phyloP scores from a whole-genome alignment of 2,888 invertebrate genomes.

The Atrina japonica region DNA sequence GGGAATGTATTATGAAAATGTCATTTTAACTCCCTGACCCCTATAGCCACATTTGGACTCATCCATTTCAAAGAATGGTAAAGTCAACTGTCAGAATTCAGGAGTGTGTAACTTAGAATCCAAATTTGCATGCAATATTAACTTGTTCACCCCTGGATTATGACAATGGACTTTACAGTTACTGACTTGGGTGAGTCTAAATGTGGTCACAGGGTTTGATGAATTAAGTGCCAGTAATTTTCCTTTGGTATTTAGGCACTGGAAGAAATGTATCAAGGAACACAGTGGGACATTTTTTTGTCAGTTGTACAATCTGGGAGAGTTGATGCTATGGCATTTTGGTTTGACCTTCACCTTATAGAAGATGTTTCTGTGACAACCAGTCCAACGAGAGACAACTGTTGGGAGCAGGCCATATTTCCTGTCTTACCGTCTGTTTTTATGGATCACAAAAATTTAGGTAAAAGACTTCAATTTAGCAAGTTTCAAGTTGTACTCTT shows the following conservation, averaged over 20 bases:
- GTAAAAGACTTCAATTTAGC: no score
- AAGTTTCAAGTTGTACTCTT: no score
- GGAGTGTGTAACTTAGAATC: no score
- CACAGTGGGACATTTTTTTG: conserved; percentile 47
- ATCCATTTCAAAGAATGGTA: no score
- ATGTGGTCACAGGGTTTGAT: not conserved
- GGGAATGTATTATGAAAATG: no score
- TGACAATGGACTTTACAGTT: no score
- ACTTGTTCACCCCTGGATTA: no score
- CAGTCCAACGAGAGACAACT: conserved; percentile 83
- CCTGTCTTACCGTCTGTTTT: conserved; percentile 77
- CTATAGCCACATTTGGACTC: no score
- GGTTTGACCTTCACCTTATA: conserved; percentile 88
- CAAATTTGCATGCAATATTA: no score
- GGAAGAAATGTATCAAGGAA: conserved; percentile 46
- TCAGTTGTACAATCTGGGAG: conserved; percentile 81
- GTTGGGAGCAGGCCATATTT: conserved; percentile 91
- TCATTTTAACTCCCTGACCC: no score
- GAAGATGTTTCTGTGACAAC: conserved; percentile 85
- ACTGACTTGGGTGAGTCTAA: no score
- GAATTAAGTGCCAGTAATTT: not conserved
- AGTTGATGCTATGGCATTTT: conserved; percentile 86
- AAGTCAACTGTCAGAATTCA: no score
- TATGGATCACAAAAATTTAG: not conserved
- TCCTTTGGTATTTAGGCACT: conserved; percentile 44